phyloP scores from a whole-genome alignment of 2,888 invertebrate species.

The Linnaemya tessellans region DNA sequence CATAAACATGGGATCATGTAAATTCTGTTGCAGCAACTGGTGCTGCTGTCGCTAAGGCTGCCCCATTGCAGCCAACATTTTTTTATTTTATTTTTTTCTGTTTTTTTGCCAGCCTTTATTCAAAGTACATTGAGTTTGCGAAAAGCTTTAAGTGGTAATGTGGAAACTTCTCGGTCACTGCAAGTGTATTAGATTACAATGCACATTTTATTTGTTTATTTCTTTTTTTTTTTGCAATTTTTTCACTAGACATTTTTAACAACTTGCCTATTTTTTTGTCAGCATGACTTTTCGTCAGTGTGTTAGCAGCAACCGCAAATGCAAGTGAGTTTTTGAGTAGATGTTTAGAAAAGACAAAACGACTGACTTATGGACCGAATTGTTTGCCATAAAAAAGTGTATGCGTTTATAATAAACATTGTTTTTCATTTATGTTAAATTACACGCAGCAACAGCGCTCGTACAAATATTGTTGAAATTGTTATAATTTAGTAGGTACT shows the following conservation, averaged over 20 bases:
- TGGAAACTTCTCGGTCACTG: slow-evolving; percentile 67
- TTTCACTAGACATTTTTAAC: slow-evolving; percentile 52
- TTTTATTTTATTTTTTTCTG: too few relatives aligned
- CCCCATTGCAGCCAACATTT: slow-evolving; percentile 11
- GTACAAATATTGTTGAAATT: slow-evolving; percentile 25
- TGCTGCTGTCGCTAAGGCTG: slow-evolving; percentile 9
- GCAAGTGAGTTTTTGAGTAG: slow-evolving; percentile 27
- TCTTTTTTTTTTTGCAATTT: background rate
- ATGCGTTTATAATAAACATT: slow-evolving; percentile 35
- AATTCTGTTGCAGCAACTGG: slow-evolving; percentile 8
- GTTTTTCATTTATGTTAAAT: slow-evolving; percentile 34
- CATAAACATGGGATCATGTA: background rate
- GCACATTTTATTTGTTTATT: slow-evolving; percentile 27
- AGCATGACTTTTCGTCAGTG: slow-evolving; percentile 44
- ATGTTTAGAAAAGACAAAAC: background rate
- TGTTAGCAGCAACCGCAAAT: slow-evolving; percentile 28
- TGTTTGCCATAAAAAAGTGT: slow-evolving; percentile 23
- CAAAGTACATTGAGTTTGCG: slow-evolving; percentile 12
- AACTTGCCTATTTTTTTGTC: slow-evolving; percentile 46
- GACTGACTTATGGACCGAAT: slow-evolving; percentile 20
- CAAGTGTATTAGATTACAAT: slow-evolving; percentile 70
- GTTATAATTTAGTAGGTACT: slow-evolving; percentile 36
- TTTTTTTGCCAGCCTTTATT: background rate
- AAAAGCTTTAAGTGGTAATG: slow-evolving; percentile 30
- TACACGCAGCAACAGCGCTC: background rate